Conservation (phyloP, 2,888 invertebrate genomes). For the Chironomus tentans region DNA sequence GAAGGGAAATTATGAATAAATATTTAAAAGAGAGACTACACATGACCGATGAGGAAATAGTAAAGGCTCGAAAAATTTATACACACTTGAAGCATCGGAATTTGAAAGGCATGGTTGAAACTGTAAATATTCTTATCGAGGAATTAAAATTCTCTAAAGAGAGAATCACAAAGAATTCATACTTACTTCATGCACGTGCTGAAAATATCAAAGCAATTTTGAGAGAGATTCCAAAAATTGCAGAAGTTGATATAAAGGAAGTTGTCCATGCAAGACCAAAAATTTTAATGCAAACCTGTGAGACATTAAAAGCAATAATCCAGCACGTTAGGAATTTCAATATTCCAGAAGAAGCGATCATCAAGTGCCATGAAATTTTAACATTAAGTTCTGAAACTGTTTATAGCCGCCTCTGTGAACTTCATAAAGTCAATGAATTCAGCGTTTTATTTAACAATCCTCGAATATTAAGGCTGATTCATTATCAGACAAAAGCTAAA, state of each 20-base stretch:
- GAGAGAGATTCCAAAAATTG: constrained; percentile 46
- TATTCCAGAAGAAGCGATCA: constrained; percentile 48
- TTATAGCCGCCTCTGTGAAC: constrained; percentile 46
- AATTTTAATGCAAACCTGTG: constrained; percentile 51
- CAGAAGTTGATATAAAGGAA: constrained; percentile 48
- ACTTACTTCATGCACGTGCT: constrained; percentile 51
- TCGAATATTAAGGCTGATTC: constrained; percentile 46
- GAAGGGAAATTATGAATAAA: constrained; percentile 32
- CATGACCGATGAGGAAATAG: constrained; percentile 36
- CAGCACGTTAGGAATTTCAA: constrained; percentile 49
- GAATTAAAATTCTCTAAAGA: constrained; percentile 48
- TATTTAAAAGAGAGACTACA: constrained; percentile 42
- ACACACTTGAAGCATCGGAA: constrained; percentile 41
- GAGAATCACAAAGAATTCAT: constrained; percentile 50
- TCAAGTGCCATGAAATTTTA: constrained; percentile 48
- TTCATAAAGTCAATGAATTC: constrained; percentile 52
- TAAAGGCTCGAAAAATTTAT: constrained; percentile 38
- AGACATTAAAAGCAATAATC: constrained; percentile 47
- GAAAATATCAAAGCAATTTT: constrained; percentile 49
- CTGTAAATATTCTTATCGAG: constrained; percentile 47
- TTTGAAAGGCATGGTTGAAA: constrained; percentile 45
- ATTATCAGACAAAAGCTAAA: constrained; percentile 44
- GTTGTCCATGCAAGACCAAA: constrained; percentile 51
- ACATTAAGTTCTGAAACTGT: constrained; percentile 51
- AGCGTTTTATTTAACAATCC: constrained; percentile 51